phyloP scores from a whole-genome alignment of 1,140 invertebrate species.

The Temnothorax nylanderi region DNA sequence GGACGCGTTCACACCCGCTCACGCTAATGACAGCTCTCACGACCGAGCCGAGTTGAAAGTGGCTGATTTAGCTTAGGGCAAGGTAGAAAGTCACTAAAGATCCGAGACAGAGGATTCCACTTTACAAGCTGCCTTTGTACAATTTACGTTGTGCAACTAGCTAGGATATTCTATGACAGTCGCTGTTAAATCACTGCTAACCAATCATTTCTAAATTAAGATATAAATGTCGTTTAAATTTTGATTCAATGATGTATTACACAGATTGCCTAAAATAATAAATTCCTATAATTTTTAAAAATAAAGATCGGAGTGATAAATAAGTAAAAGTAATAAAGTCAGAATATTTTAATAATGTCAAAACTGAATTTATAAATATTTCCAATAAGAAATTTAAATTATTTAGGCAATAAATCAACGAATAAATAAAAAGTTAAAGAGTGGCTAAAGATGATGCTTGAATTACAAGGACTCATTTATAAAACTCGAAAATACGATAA shows the following conservation, averaged over 20 bases:
- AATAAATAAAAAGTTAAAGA: not conserved
- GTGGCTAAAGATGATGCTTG: no score
- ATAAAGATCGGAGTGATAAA: not conserved
- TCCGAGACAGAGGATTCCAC: not conserved
- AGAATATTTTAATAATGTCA: not conserved
- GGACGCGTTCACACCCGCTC: conserved; percentile 72
- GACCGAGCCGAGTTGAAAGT: not conserved
- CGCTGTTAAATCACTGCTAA: conserved; percentile 52
- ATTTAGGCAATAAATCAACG: not conserved
- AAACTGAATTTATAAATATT: not conserved
- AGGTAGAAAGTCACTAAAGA: conserved; percentile 3
- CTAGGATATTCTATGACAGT: not conserved
- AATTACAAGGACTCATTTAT: not conserved
- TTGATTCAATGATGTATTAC: not conserved
- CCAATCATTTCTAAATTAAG: conserved; percentile 21
- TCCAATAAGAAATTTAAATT: not conserved
- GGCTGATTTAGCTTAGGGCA: not conserved
- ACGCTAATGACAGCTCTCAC: conserved; percentile 69
- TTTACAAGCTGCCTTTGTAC: not conserved
- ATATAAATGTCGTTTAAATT: not conserved
- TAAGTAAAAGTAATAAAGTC: not conserved
- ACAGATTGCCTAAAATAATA: not conserved
- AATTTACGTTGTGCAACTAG: not conserved
- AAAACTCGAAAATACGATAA: not conserved
- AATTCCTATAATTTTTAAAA: not conserved